Percentiles rank a stretch among this genome's conserved stretches.
Evolutionary conservation across 2,888 invertebrate genomes (phyloP).

Genomic region (Spisula subtruncata): DNA sequence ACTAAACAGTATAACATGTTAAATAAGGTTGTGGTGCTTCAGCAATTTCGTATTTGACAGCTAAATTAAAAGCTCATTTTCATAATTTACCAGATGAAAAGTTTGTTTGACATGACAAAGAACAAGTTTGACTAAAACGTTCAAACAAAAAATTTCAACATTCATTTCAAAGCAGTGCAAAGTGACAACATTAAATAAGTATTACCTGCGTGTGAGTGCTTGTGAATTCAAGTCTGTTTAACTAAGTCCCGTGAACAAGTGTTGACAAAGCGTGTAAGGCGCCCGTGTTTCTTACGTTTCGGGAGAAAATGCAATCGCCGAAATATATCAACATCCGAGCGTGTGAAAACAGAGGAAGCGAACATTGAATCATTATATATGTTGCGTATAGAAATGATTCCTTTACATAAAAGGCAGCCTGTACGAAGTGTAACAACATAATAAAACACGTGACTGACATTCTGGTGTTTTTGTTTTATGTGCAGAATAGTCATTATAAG

Average conservation of each 20-base stretch:
- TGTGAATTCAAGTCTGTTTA: constrained; percentile 7
- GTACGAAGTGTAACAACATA: no score
- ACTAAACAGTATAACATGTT: no score
- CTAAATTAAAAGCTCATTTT: neutral
- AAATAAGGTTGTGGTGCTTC: no score
- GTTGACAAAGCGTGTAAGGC: constrained; percentile 8
- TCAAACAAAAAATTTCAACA: neutral
- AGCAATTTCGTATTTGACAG: no score
- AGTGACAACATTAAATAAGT: neutral
- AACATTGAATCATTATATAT: no score
- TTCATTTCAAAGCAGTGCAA: constrained; percentile 25
- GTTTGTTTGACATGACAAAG: neutral
- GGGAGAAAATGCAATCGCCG: neutral
- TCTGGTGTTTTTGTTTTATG: no score
- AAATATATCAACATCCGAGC: neutral
- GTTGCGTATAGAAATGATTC: no score
- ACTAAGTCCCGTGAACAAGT: constrained; percentile 2
- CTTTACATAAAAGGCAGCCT: no score
- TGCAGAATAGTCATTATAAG: no score
- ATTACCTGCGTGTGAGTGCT: constrained; percentile 11
- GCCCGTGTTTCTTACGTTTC: neutral
- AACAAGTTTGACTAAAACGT: neutral
- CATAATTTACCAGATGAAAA: neutral
- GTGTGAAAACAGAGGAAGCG: neutral
- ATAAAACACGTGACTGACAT: no score